These are phyloP conservation scores for Acanthurus tractus DNA, from an alignment of 2,797 vertebrate genomes.

Conservation along the genomic window DNA sequence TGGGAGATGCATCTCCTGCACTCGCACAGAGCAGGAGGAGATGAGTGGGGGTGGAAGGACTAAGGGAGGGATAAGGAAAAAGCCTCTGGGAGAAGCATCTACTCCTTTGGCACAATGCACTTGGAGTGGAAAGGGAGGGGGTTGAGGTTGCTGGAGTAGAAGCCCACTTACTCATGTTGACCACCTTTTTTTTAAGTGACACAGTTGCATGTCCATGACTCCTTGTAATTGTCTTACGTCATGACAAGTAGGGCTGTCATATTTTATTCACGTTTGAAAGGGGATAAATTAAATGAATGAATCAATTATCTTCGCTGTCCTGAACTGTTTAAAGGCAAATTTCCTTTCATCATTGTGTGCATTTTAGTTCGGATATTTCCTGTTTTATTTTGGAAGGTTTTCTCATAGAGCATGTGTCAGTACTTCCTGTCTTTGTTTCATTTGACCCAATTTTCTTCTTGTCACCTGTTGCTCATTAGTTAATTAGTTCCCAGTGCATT, in stretches of 20 bases:
- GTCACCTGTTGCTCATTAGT: too few species aligned
- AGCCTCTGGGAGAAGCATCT: constrained; percentile 34
- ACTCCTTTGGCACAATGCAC: constrained; percentile 30
- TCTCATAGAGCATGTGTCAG: too few species aligned
- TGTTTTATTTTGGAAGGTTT: too few species aligned
- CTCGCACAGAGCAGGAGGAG: constrained; percentile 38
- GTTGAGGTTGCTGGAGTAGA: background rate
- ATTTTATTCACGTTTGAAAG: background rate
- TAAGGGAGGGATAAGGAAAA: constrained; percentile 26
- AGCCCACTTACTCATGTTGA: constrained; percentile 10
- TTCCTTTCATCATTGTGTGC: too few species aligned
- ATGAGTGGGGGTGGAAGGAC: constrained; percentile 39
- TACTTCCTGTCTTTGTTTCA: too few species aligned
- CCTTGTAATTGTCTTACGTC: background rate
- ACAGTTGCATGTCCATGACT: background rate
- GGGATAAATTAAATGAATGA: too few species aligned
- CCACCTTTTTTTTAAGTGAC: background rate
- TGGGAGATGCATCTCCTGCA: constrained; percentile 54
- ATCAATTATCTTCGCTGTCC: too few species aligned
- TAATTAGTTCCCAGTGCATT: too few species aligned
- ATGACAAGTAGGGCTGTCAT: background rate
- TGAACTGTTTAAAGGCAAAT: background rate
- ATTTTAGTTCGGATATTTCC: too few species aligned
- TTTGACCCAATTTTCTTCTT: too few species aligned
- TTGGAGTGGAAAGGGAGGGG: constrained; percentile 2